Conservation (phyloP, 2,888 invertebrate genomes). For the Melikaiella ostensackeni region DNA sequence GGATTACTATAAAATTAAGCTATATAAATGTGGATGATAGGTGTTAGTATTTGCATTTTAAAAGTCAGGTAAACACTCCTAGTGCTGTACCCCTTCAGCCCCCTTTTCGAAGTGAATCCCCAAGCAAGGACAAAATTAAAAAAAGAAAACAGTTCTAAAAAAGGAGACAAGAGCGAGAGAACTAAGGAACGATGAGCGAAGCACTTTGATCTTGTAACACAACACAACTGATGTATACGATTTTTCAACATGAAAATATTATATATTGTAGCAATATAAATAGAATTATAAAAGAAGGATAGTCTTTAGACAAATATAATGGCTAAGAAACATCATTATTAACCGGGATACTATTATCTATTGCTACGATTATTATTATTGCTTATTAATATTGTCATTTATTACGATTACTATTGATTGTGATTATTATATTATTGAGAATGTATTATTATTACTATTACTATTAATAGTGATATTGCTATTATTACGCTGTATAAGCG, state of each 20-base stretch:
- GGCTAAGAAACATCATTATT: constrained; percentile 71
- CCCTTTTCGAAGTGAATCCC: constrained; percentile 1
- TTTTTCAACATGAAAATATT: constrained; percentile 78
- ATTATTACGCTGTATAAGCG: constrained; percentile 55
- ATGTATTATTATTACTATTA: constrained; percentile 50
- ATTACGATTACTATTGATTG: constrained; percentile 44
- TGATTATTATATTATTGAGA: constrained; percentile 56
- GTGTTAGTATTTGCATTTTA: constrained; percentile 14
- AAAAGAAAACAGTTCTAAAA: constrained; percentile 10
- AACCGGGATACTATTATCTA: constrained; percentile 66
- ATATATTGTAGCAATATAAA: constrained; percentile 77
- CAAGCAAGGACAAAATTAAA: constrained; percentile 10
- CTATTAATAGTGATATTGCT: constrained; percentile 51
- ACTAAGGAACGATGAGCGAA: constrained; percentile 63
- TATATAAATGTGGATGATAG: not conserved
- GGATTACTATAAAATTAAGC: not conserved
- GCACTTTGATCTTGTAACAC: constrained; percentile 76
- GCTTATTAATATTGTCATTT: not conserved
- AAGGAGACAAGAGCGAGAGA: constrained; percentile 50
- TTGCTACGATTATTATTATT: constrained; percentile 50
- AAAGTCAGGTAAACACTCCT: constrained; percentile 21
- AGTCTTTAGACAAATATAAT: constrained; percentile 70
- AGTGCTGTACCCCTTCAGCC: not conserved
- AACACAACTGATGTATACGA: constrained; percentile 78
- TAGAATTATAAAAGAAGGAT: constrained; percentile 70